Evolutionary conservation across 2,113 vertebrate species (phyloP), one percentile per base, ranked within the genome.

Genomic region (Phyllostomus discolor): DNA sequence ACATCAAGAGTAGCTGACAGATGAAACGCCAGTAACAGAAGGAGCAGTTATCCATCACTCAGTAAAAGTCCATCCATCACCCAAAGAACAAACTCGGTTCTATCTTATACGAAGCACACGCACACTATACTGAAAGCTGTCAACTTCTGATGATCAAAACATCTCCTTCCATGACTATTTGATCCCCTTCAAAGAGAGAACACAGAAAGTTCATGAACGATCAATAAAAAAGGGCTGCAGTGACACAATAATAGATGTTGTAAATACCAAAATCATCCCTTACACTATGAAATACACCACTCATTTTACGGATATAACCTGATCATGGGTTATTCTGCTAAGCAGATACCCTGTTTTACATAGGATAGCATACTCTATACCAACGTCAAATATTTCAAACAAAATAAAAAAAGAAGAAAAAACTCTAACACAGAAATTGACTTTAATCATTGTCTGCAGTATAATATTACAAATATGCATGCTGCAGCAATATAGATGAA

Each of bases 11-110:
- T 31, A 87, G 64, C 41, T 97, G 95, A 96, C 85, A 93, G 89
- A 98, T 95, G 96, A 95, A 95, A 82, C 88, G 93, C 5, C 96
- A 96, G 96, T 97, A 94, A 46, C 3, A 91, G 89, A 91, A 97
- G 38, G 81, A 96, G 22, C 70, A 78, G 89, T 75, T 93, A 97
- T 97, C 93, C 91, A 96, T 97, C 96, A 97, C 16, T 81, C 11
- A 19, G 87, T 66, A 88, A 94, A 96, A 90, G 87, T 80, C 67
- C 93, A 97, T 96, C 72, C 70, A 97, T 97, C 95, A 97, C 76
- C 33, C 41, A 38, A 31, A 75, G 4, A 93, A 69, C 67, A 96
- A 96, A 94, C 66, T 83, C 83, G 90, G 41, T 96, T 97, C 94
- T 91, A 15, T 64, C 79, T 84, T 78, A 90, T 7, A 84, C 3